Base-by-base conservation (phyloP, 2,888 invertebrate genomes). In the Archips xylosteana region DNA sequence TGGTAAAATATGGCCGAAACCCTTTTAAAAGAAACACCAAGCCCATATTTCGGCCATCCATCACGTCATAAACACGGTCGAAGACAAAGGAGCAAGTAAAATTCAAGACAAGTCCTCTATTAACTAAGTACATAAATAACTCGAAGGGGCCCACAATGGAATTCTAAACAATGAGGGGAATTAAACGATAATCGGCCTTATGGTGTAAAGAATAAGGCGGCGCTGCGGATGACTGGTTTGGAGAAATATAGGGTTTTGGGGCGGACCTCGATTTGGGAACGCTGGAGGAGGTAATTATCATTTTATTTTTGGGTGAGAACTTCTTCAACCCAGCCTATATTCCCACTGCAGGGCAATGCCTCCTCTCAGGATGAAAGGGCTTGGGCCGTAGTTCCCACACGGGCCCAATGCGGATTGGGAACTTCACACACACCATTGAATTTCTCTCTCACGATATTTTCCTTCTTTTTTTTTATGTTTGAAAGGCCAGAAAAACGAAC, bases 91-190 rank as follows among this genome's bases (percentile, higher is more conserved):
- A 12, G 54, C 54, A 47, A 73, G 73, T 73, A 73, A 73, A 69
- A 74, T 65, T 65, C 64, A 74, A 74, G 69, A 74, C 74, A 70
- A 74, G 57, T 70, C 73, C 64, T 45, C 68, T 68, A 63, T 72
- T 74, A 74, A 74, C 69, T 65, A 54, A 74, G 65, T 74, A 74
- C 74, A 74, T 74, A 74, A 74, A 74, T 74, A 74, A 74, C 74
- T 62, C 32, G 42, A 65, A 65, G 51, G 51, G 66, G 59, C 39
- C 65, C 60, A 74, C 74, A 74, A 74, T 65, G 51, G 73, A 9
- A 65, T 51, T 32, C 60, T 57, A 61, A 70, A 74, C 74, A 74
- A 74, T 70, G 54, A 60, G n/a, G 13, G 9, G 15, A 51, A 65
- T 74, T 65, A 54, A 45, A 39, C 70, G 70, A 70, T 65, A 70